Percentiles rank a stretch among this genome's conserved stretches.
phyloP scores from a whole-genome alignment of 2,113 vertebrate species.

The Syngnathus scovelli region DNA sequence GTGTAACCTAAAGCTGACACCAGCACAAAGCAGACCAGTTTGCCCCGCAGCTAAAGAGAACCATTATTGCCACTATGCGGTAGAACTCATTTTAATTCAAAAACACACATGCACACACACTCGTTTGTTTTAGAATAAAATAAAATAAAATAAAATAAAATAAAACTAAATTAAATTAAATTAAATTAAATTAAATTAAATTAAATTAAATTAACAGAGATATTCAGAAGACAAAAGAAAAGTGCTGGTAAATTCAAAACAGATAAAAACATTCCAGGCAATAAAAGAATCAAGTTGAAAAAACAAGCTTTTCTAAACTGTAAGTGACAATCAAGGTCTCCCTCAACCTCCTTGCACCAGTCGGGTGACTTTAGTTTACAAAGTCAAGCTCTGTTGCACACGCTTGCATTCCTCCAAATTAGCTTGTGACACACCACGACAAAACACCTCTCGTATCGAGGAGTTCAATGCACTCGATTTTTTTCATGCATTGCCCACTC shows the following conservation, averaged over 20 bases:
- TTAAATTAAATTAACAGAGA: too few species aligned
- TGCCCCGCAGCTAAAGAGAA: constrained; percentile 2
- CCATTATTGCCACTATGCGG: constrained; percentile 2
- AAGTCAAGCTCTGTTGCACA: background rate
- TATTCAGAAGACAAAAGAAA: too few species aligned
- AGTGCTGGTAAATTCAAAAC: too few species aligned
- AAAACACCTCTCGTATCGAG: background rate
- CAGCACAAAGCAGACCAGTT: constrained; percentile 13
- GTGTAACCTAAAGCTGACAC: constrained; percentile 19
- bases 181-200: too few species aligned
- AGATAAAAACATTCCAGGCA: background rate
- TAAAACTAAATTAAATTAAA: too few species aligned
- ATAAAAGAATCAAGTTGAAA: constrained; percentile 27
- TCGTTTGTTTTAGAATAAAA: too few species aligned
- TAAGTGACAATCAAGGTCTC: constrained; percentile 33
- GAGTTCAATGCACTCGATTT: background rate
- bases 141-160: too few species aligned
- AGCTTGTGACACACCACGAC: constrained; percentile 21
- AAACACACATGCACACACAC: constrained; percentile 25
- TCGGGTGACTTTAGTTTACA: constrained; percentile 28
- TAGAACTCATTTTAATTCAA: constrained; percentile 18
- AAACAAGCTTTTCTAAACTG: constrained; percentile 33
- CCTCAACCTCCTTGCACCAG: background rate
- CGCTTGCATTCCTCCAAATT: constrained; percentile 23
- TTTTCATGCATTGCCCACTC: background rate